phyloP scores from a whole-genome alignment of 2,888 invertebrate genomes.

The Noctua pronuba region DNA sequence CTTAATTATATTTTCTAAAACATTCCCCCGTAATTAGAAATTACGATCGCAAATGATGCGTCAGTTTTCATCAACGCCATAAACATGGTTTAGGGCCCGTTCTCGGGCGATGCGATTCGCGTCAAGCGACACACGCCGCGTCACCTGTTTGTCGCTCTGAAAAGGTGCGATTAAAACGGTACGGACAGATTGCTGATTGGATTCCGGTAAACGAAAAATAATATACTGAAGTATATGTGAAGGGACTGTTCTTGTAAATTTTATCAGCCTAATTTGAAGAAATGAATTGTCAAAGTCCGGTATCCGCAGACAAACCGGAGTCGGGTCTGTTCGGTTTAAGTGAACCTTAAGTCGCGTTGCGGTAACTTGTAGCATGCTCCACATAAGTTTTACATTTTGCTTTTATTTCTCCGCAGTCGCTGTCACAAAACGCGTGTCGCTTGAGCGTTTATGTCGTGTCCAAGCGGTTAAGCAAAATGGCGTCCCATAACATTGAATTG shows the following conservation, averaged over 20 bases:
- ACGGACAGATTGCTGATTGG: neutral
- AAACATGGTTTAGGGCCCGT: neutral
- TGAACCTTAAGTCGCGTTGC: neutral
- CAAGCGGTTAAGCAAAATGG: conserved; percentile 9
- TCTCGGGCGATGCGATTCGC: neutral
- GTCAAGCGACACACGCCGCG: neutral
- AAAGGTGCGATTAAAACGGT: neutral
- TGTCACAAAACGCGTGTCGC: neutral
- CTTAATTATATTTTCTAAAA: conserved; percentile 46
- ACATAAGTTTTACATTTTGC: neutral
- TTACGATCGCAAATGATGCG: conserved; percentile 48
- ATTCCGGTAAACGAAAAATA: neutral
- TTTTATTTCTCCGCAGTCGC: neutral
- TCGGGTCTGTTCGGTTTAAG: neutral
- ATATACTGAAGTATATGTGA: neutral
- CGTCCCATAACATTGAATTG: conserved; percentile 30
- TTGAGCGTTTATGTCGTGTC: neutral
- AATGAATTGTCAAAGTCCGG: neutral
- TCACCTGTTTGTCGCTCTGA: no score
- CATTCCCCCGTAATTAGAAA: conserved; percentile 57
- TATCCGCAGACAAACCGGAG: neutral
- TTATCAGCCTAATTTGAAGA: neutral
- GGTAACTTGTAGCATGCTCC: neutral
- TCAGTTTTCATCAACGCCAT: conserved; percentile 44
- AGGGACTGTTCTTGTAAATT: neutral